Conservation (phyloP, 2,113 vertebrate species). For the Gobius niger region DNA sequence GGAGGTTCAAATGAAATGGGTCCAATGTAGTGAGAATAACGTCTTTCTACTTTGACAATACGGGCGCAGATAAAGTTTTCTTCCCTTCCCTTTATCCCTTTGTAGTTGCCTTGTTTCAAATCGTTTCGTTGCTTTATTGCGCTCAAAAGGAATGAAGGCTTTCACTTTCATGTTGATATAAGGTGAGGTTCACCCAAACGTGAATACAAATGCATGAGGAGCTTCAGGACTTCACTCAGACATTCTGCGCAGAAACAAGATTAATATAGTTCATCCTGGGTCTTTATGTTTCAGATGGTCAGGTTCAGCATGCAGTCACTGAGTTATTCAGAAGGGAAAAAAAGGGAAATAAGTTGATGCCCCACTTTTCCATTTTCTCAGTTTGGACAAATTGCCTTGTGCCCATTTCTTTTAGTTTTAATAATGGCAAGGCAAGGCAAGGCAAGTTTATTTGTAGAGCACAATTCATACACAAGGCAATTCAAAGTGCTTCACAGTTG, state of each 20-base stretch:
- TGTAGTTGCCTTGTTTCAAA: slow-evolving; percentile 5
- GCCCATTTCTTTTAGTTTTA: too few relatives aligned
- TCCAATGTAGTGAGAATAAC: background rate
- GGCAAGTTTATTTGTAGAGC: too few relatives aligned
- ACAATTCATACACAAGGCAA: too few relatives aligned
- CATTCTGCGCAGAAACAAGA: background rate
- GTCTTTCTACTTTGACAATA: background rate
- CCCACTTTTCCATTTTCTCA: too few relatives aligned
- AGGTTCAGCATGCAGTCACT: background rate
- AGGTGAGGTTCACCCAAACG: background rate
- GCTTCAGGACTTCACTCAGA: background rate
- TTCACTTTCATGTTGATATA: background rate
- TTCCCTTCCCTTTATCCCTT: background rate
- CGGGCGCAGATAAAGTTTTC: background rate
- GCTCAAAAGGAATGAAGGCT: background rate
- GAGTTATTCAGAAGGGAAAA: too few relatives aligned
- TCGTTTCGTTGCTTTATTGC: background rate
- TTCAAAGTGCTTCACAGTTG: too few relatives aligned
- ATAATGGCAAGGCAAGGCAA: too few relatives aligned
- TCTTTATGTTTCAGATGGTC: background rate
- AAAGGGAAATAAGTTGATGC: too few relatives aligned
- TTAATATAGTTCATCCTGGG: slow-evolving; percentile 8
- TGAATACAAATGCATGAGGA: slow-evolving; percentile 2
- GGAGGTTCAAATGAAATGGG: background rate
- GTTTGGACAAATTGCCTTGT: too few relatives aligned